These are phyloP conservation scores for Alloplasta piceator DNA, from an alignment of 2,888 invertebrate species.

Conservation along the genomic window DNA sequence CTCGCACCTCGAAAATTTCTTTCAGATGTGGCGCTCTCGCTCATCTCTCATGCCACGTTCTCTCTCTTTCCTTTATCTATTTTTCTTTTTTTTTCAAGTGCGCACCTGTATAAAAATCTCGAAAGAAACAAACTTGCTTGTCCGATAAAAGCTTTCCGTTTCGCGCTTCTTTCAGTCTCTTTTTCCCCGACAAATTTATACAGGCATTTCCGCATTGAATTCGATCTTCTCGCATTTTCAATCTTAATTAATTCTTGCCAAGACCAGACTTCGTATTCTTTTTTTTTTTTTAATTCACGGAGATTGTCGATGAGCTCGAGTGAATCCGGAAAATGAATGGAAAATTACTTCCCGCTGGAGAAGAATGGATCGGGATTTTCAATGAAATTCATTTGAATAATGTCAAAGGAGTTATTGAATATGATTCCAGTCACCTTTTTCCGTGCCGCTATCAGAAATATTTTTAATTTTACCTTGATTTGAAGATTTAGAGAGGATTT, in stretches of 20 bases:
- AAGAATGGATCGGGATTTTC: neutral
- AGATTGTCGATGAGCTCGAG: neutral
- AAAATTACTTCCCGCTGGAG: neutral
- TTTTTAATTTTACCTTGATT: too few relatives aligned
- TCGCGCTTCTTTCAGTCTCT: neutral
- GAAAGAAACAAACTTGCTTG: constrained; percentile 45
- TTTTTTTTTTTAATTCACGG: neutral
- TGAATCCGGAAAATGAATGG: neutral
- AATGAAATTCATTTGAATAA: neutral
- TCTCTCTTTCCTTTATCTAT: neutral
- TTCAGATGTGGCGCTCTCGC: constrained; percentile 19
- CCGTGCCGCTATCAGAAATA: too few relatives aligned
- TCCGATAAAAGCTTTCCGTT: constrained; percentile 39
- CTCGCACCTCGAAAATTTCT: constrained; percentile 45
- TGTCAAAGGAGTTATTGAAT: too few relatives aligned
- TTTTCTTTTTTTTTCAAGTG: neutral
- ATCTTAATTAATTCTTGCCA: constrained; percentile 3
- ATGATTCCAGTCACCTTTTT: neutral
- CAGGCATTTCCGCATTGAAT: neutral
- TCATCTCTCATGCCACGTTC: neutral
- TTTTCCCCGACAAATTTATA: neutral
- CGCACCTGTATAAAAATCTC: constrained; percentile 14
- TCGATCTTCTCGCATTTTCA: neutral
- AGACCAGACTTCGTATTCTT: neutral
- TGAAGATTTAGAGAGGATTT: too few relatives aligned